phyloP scores from a whole-genome alignment of 2,797 vertebrate species.

The Poecilia velifera region DNA sequence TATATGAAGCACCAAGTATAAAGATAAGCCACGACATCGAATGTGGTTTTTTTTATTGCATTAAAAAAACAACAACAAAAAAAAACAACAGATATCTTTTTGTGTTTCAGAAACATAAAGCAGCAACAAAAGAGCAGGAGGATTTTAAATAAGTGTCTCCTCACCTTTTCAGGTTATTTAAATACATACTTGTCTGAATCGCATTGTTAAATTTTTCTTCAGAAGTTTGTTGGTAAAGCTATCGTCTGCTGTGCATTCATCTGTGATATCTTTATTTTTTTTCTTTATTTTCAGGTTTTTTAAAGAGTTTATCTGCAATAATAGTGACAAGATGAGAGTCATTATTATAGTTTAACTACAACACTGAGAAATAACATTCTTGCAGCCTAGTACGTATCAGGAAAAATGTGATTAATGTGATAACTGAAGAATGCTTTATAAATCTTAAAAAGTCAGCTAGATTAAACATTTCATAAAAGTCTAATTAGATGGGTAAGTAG shows the following conservation, averaged over 20 bases:
- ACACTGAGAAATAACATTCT: not conserved
- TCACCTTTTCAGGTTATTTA: not conserved
- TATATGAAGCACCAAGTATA: not conserved
- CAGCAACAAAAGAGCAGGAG: not conserved
- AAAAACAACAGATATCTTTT: not conserved
- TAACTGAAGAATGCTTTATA: conserved; percentile 5
- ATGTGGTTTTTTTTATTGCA: not conserved
- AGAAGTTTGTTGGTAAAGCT: not conserved
- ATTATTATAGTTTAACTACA: not conserved
- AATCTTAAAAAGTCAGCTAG: conserved; percentile 3
- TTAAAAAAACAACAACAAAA: too few species aligned
- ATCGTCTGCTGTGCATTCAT: not conserved
- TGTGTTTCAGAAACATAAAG: not conserved
- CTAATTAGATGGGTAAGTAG: not conserved
- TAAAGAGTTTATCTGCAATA: not conserved
- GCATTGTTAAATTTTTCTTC: not conserved
- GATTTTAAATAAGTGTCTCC: not conserved
- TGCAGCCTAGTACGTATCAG: not conserved
- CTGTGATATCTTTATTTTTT: not conserved
- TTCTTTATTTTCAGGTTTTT: not conserved
- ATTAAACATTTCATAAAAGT: conserved; percentile 4
- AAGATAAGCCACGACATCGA: not conserved
- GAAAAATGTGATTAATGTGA: conserved; percentile 2
- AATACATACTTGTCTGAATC: not conserved
- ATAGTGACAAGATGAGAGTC: not conserved